These are phyloP conservation scores for Urophycis tenuis DNA, from an alignment of 2,797 vertebrate genomes.

Conservation along the genomic window DNA sequence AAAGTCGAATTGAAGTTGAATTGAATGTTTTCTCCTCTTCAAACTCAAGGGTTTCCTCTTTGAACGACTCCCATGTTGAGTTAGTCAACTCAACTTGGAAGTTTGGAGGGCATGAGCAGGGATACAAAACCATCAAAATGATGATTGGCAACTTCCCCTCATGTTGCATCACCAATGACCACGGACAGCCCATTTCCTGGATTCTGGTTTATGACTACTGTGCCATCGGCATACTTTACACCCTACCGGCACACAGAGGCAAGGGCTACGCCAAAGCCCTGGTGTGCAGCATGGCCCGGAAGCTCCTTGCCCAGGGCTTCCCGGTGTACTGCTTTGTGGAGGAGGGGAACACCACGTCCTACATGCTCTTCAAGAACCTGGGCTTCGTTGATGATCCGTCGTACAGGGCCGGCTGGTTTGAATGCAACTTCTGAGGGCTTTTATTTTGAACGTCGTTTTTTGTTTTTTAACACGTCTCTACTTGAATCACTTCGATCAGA, in stretches of 20 bases:
- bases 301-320: constrained; percentile 47
- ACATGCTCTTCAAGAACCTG: constrained; percentile 52
- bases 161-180: constrained; percentile 51
- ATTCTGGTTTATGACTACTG: constrained; percentile 55
- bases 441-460: not conserved
- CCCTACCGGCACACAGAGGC: constrained; percentile 57
- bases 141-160: constrained; percentile 52
- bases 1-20: not conserved
- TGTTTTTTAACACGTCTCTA: too few species aligned
- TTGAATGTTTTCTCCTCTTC: not conserved
- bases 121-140: constrained; percentile 33
- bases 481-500: too few species aligned
- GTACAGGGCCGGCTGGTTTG: constrained; percentile 55
- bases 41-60: constrained; percentile 47
- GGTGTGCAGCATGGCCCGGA: constrained; percentile 47
- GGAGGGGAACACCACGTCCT: constrained; percentile 56
- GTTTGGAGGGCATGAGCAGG: constrained; percentile 49
- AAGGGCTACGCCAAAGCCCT: constrained; percentile 60
- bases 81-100: constrained; percentile 66
- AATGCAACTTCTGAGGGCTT: constrained; percentile 30
- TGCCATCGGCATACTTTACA: constrained; percentile 54
- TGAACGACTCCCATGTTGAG: constrained; percentile 47
- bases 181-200: constrained; percentile 57
- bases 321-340: constrained; percentile 63
- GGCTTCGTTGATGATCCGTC: constrained; percentile 59